Percentiles rank a stretch among this genome's conserved stretches.
These are phyloP conservation scores for Xestia sexstrigata DNA, from an alignment of 2,888 invertebrate genomes.

Conservation along the genomic window DNA sequence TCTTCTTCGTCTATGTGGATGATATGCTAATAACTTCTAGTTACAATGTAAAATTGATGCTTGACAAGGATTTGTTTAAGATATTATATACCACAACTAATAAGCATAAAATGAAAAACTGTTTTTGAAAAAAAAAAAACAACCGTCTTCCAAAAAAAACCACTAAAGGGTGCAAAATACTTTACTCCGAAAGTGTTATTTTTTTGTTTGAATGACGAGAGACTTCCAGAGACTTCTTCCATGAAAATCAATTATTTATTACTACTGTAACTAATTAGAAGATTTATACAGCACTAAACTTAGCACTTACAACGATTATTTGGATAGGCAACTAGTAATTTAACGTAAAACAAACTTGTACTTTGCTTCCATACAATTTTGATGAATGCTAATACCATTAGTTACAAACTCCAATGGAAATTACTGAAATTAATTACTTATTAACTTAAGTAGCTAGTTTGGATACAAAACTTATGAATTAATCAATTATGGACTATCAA, in stretches of 20 bases:
- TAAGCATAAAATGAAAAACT: no score
- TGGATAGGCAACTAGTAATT: not conserved
- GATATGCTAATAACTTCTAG: no score
- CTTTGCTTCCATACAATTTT: slow-evolving; percentile 2
- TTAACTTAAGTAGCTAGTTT: slow-evolving; percentile 3
- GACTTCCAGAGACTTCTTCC: not conserved
- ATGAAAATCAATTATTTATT: not conserved
- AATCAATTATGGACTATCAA: not conserved
- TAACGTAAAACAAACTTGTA: slow-evolving; percentile 8
- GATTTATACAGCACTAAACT: not conserved
- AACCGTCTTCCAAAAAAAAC: no score
- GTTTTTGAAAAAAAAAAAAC: no score
- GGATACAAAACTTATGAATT: slow-evolving; percentile 1
- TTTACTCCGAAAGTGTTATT: no score
- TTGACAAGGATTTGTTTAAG: no score
- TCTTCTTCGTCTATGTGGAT: no score
- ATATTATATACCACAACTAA: no score
- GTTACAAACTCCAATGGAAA: slow-evolving; percentile 21
- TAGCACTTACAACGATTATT: slow-evolving; percentile 13
- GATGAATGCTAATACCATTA: slow-evolving; percentile 34
- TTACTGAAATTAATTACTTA: slow-evolving; percentile 2
- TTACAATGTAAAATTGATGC: no score
- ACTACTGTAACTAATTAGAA: not conserved
- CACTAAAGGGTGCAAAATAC: no score
- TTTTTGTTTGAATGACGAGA: not conserved